Evolutionary conservation across 2,113 vertebrate species (phyloP).

Genomic region (Hippocampus zosterae): DNA sequence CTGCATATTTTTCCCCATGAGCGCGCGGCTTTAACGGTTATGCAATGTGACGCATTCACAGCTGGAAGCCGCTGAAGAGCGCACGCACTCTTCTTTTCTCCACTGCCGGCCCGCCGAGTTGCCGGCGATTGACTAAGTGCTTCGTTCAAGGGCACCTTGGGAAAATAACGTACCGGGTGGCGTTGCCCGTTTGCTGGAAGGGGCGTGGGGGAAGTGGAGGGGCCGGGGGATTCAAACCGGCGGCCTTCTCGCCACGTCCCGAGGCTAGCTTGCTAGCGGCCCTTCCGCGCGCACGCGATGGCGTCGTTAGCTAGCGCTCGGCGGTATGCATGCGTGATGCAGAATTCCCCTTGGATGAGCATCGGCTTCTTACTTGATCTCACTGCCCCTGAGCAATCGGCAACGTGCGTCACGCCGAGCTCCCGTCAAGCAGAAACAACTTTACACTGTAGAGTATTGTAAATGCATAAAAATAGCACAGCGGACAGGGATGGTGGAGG

Average conservation of each 20-base stretch:
- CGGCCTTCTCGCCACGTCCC: conserved; percentile 25
- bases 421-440: conserved; percentile 50
- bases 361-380: conserved; percentile 62
- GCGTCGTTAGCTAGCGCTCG: conserved; percentile 15
- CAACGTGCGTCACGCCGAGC: conserved; percentile 49
- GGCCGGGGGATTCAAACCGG: conserved; percentile 23
- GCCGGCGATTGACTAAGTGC: conserved; percentile 27
- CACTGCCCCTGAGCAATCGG: conserved; percentile 54
- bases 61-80: conserved; percentile 56
- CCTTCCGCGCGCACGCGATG: conserved; percentile 7
- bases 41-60: conserved; percentile 51
- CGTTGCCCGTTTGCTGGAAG: conserved; percentile 3
- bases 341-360: conserved; percentile 60
- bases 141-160: conserved; percentile 55
- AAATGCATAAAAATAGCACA: conserved; percentile 59
- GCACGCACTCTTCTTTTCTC: conserved; percentile 22
- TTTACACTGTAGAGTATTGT: conserved; percentile 62
- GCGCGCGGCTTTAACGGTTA: conserved; percentile 35
- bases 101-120: conserved; percentile 24
- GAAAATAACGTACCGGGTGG: neutral
- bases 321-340: conserved; percentile 50
- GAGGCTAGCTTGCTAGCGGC: conserved; percentile 10
- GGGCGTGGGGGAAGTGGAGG: neutral
- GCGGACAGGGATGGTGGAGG: neutral
- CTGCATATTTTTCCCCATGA: conserved; percentile 14